A percentile compares a stretch with the other conserved stretches of the same genome.
Evolutionary conservation across 2,797 vertebrate genomes (phyloP).

Genomic region (Odontamblyopus lacepedii): DNA sequence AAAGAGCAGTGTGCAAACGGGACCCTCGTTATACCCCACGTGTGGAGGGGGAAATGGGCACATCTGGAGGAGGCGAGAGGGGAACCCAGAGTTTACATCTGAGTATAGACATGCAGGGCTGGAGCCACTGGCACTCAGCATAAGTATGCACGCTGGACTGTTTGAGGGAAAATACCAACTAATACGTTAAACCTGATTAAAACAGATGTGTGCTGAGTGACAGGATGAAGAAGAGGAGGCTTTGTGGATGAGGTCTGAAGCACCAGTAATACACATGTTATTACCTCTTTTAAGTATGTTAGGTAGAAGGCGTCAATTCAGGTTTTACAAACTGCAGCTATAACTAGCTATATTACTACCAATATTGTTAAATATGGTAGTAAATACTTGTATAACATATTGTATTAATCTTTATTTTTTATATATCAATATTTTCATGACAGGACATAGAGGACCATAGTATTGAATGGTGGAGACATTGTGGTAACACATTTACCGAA

Average conservation of each 20-base stretch:
- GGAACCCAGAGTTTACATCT: conserved; percentile 68
- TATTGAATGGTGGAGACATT: no score
- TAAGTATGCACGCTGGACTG: conserved; percentile 24
- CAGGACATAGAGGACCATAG: no score
- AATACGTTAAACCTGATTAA: conserved; percentile 37
- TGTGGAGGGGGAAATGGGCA: conserved; percentile 70
- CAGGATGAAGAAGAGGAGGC: not conserved
- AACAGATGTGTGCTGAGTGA: conserved; percentile 32
- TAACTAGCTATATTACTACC: not conserved
- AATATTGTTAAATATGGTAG: no score
- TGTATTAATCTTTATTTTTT: no score
- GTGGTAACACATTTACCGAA: no score
- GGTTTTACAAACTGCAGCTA: not conserved
- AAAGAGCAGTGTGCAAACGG: conserved; percentile 66
- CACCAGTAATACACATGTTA: not conserved
- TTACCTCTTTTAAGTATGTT: not conserved
- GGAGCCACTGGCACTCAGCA: conserved; percentile 50
- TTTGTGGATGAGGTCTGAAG: not conserved
- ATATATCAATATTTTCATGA: no score
- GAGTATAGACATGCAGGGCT: conserved; percentile 51
- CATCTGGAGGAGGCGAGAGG: conserved; percentile 70
- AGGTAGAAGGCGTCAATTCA: not conserved
- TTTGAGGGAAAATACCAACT: conserved; percentile 42
- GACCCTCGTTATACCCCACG: conserved; percentile 72
- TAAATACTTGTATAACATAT: no score